Evolutionary conservation across 2,888 invertebrate species (phyloP), one percentile per base, ranked within the genome.

Genomic region (Dasypogon diadema): DNA sequence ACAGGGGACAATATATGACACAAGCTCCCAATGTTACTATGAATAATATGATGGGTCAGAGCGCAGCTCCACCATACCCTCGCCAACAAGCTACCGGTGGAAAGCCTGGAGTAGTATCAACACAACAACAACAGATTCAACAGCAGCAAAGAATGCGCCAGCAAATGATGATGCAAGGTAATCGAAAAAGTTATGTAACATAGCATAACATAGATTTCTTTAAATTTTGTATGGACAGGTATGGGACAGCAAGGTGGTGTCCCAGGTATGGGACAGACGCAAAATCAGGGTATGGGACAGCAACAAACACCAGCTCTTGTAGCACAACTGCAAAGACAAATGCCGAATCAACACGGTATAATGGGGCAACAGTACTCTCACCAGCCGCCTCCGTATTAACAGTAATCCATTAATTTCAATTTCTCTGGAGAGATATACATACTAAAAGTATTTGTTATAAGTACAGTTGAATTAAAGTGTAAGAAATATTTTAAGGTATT

Each of bases 11-110:
- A 76, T 86, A 85, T 73, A 84, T 86, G 82, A 84, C 83, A 83
- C 88, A 92, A 87, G 92, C 94, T 2, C 94, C 95, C 1, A 95
- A 95, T 83, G 95, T 95, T 1, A 94, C 94, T 0, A 95, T 95
- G 95, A 92, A 91, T 72, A 86, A 83, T 74, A 86, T 86, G 83
- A 84, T 85, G 82, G 82, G 78, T 2, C 86, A 86, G 14, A 93
- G 92, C 6, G 92, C 93, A 0, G 93, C 93, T 10, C 93, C 94
- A 1, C 93, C 94, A 0, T 95, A 95, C 85, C 91, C 92, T 5
- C 89, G 94, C 76, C 85, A 88, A 76, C 85, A 84, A 63, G 80
- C 83, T 6, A 79, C 83, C 2, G 84, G 83, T 46, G 85, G 83
- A 22, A 84, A 84, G 73, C 85, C 85, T 1, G 83, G 82, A 5